Percentiles rank a stretch among this genome's conserved stretches.
These are phyloP conservation scores for Tetragnatha versicolor DNA, from an alignment of 1,140 invertebrate species.

Conservation along the genomic window DNA sequence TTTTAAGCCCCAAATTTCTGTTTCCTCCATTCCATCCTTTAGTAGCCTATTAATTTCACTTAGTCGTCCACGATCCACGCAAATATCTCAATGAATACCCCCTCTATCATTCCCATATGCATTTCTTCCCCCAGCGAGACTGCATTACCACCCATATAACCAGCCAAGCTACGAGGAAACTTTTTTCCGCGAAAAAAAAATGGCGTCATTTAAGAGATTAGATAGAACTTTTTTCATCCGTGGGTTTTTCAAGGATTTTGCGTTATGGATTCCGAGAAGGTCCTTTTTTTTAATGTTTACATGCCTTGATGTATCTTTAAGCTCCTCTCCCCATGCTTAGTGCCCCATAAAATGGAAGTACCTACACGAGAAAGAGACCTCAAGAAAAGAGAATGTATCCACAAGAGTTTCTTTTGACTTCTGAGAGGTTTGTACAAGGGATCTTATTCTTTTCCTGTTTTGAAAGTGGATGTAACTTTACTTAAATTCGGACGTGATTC, in stretches of 20 bases:
- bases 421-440: background rate
- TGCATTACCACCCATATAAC: background rate
- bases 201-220: constrained; percentile 41
- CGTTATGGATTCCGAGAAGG: constrained; percentile 33
- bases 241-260: constrained; percentile 7
- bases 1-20: background rate
- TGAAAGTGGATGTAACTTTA: constrained; percentile 6
- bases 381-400: background rate
- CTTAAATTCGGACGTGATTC: background rate
- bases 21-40: background rate
- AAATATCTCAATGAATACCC: no score
- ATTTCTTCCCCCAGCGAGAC: no score
- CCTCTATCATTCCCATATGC: no score
- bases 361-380: background rate
- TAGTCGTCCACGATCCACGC: constrained; percentile 23
- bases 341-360: constrained; percentile 24
- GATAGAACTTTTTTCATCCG: background rate
- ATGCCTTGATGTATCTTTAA: background rate
- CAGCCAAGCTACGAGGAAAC: background rate
- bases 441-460: background rate
- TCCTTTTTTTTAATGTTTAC: constrained; percentile 24
- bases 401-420: background rate
- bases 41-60: constrained; percentile 46
- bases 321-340: constrained; percentile 3
- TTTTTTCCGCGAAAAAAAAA: constrained; percentile 1